Evolutionary conservation across 2,888 invertebrate species (phyloP).

Genomic region (Tetragonisca angustula): DNA sequence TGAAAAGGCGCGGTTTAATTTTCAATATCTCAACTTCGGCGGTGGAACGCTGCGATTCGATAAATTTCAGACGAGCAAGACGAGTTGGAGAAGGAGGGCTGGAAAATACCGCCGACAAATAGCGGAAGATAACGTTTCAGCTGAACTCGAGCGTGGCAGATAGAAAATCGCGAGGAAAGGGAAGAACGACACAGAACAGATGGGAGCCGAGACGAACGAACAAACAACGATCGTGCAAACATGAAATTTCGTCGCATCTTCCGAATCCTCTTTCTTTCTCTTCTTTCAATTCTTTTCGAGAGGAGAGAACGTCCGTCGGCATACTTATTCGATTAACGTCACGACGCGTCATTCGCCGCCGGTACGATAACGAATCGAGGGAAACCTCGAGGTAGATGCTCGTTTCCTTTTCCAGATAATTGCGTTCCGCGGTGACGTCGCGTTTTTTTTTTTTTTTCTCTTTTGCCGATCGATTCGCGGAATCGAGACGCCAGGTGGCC

Average conservation of each 20-base stretch:
- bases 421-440: conserved; percentile 28
- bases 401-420: conserved; percentile 62
- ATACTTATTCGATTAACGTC: neutral
- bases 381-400: conserved; percentile 16
- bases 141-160: neutral
- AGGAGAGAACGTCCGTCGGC: neutral
- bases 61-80: neutral
- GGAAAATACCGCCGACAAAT: neutral
- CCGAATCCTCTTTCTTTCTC: neutral
- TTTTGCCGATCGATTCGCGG: conserved; percentile 39
- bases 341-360: neutral
- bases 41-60: neutral
- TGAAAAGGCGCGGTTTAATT: too few relatives aligned
- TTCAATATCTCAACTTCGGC: too few relatives aligned
- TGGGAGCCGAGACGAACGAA: too few relatives aligned
- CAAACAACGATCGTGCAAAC: neutral
- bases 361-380: conserved; percentile 34
- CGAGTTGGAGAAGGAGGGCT: neutral
- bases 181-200: neutral
- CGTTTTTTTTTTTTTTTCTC: too few relatives aligned
- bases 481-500: conserved; percentile 30
- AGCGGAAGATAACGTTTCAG: neutral
- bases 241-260: too few relatives aligned
- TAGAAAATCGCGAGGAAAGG: neutral
- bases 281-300: too few relatives aligned